phyloP scores from a whole-genome alignment of 2,888 invertebrate species.

The Papilio elwesi region DNA sequence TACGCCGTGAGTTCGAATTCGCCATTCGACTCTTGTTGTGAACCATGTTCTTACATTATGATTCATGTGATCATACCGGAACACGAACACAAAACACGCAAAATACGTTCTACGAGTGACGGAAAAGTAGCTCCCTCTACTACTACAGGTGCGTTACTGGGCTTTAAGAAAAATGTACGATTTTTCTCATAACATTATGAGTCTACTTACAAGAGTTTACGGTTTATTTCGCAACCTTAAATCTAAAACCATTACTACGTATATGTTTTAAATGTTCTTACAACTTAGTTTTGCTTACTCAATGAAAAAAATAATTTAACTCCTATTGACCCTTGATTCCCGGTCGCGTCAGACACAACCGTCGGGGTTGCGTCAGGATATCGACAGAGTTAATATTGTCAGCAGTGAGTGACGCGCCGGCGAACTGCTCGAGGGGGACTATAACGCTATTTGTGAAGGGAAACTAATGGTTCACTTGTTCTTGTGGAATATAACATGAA shows the following conservation, averaged over 20 bases:
- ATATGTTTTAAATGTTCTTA: neutral
- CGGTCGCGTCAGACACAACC: neutral
- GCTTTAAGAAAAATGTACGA: no score
- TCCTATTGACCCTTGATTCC: slow-evolving; percentile 27
- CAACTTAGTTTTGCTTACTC: neutral
- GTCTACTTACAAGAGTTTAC: no score
- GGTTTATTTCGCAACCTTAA: neutral
- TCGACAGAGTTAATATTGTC: slow-evolving; percentile 63
- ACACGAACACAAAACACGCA: no score
- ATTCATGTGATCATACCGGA: no score
- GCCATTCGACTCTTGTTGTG: no score
- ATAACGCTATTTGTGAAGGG: slow-evolving; percentile 19
- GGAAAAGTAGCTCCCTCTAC: no score
- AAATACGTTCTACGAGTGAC: no score
- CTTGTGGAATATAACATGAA: slow-evolving; percentile 12
- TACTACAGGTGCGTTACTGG: no score
- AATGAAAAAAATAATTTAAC: neutral
- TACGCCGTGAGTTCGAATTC: neutral
- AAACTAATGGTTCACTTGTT: slow-evolving; percentile 28
- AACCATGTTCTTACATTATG: no score
- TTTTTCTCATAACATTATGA: no score
- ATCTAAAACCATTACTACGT: neutral
- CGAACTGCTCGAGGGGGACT: slow-evolving; percentile 31
- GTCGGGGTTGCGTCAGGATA: slow-evolving; percentile 44
- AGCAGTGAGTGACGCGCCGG: slow-evolving; percentile 52